Evolutionary conservation across 2,797 vertebrate species (phyloP).

Genomic region (Pseudochirops cupreus): DNA sequence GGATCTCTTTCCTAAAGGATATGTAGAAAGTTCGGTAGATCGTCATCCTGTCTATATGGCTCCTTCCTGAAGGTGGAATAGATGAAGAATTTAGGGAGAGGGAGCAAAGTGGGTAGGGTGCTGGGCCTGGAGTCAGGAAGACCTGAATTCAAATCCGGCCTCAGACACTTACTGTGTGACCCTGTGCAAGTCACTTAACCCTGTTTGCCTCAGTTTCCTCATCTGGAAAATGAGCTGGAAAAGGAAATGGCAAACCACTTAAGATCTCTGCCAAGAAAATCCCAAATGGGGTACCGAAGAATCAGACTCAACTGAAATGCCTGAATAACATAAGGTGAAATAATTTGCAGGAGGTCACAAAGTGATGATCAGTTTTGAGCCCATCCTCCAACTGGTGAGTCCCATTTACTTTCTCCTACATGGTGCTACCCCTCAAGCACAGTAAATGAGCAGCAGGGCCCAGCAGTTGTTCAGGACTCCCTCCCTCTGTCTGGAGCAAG

Average conservation of each 20-base stretch:
- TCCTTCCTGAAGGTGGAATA: background rate
- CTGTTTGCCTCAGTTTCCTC: background rate
- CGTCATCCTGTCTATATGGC: background rate
- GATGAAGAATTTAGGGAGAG: background rate
- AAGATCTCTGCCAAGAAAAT: background rate
- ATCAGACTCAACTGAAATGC: background rate
- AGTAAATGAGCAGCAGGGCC: background rate
- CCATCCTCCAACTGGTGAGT: background rate
- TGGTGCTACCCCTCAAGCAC: accelerated
- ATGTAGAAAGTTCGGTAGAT: background rate
- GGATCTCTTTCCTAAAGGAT: background rate
- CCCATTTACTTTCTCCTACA: background rate
- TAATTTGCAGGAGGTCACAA: background rate
- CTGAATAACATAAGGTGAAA: background rate
- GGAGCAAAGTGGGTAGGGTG: background rate
- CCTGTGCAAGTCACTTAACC: background rate
- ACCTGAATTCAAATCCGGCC: background rate
- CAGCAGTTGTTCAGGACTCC: too few relatives aligned
- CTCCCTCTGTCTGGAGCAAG: background rate
- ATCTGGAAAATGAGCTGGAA: background rate
- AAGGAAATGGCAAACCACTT: background rate
- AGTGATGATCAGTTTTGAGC: background rate
- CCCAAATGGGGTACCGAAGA: background rate
- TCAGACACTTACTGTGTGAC: background rate
- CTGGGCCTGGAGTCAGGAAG: background rate